Evolutionary conservation across 2,797 vertebrate species (phyloP), one percentile per base, ranked within the genome.

Genomic region (Chaetodon trifasciatus): DNA sequence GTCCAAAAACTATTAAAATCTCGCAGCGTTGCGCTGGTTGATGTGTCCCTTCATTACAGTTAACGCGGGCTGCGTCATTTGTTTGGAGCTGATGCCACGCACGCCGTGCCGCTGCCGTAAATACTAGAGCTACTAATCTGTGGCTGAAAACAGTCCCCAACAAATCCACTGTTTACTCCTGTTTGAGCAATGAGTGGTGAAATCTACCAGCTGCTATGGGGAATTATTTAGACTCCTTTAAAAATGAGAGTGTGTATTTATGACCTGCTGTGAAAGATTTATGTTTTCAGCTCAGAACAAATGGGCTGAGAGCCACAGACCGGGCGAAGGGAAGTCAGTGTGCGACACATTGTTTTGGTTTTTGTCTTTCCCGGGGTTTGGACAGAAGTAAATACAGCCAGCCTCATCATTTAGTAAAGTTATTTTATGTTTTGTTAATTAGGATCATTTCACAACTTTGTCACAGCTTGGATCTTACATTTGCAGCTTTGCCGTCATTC

Each of bases 1-100:
- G 46, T 53, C 46, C 35, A 64, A 16, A 57, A 40, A 40, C 24
- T 32, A 35, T 64, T 57, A 71, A 46, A 49, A 56, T 47, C 17
- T n/a, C 52, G 28, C 42, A 21, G 0, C 5, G 23, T 24, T 64
- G 44, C 52, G 52, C 19, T 24, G 8, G 16, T 1, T 21, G 50
- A 39, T 63, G 52, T 37, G 0, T 12, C 37, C 37, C 15, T 58
- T 53, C 37, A 28, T 50, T 44, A 50, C 6, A 62, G 37, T 64
- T 44, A 13, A 70, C 35, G 10, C 1, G 6, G 44, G 6, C 24
- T 19, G 47, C 56, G 42, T 47, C 0, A 65, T 53, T 44, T 46
- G 53, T 28, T 58, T 56, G 16, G 3, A 70, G 8, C 16, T 52
- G 23, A 57, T 64, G 23, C 66, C 40, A 62, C 11, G 39, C 47